Evolutionary conservation across 2,888 invertebrate species (phyloP), one percentile per base, ranked within the genome.

Genomic region (Melanostoma scalare): DNA sequence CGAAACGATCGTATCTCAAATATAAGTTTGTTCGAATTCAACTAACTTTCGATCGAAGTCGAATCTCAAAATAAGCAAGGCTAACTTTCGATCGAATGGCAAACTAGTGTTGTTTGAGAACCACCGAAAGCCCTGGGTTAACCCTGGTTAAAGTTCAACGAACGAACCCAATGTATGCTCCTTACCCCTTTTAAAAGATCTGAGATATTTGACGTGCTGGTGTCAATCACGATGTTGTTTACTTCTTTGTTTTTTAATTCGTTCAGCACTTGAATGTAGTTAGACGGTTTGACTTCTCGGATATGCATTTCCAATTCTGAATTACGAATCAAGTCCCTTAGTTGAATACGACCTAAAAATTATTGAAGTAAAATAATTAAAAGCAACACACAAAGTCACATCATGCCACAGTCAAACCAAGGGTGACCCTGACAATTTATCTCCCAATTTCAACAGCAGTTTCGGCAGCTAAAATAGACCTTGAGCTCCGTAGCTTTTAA

Each of bases 171-270:
- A 20, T 20, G 20, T 20, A 20, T 20, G 20, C 48, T 65, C 91
- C 93, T 93, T 90, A 96, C 96, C 92, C 94, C 95, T 92, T 94
- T 94, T 10, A 96, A 92, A 88, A 96, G 94, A 87, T 93, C 92
- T 81, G 94, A 93, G 92, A 96, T 95, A 88, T 95, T 93, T 85
- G 94, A 93, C 0, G 95, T 93, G 87, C 93, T 94, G 5, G 95
- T 95, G 89, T 96, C 96, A 74, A 96, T 94, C 80, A 96, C 93
- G 86, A 96, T 93, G 89, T 96, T 95, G 88, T 94, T 94, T 87
- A 96, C 95, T 89, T 95, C 95, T 87, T 95, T 95, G 88, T 92
- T 93, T 90, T 96, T 96, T 87, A 96, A 94, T 89, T 97, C 96
- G 78, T 95, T 94, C 2, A 97, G 92, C 0, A 95, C 94, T 40